Evolutionary conservation across 2,113 vertebrate species (phyloP).

Genomic region (Atlantisia rogersi): DNA sequence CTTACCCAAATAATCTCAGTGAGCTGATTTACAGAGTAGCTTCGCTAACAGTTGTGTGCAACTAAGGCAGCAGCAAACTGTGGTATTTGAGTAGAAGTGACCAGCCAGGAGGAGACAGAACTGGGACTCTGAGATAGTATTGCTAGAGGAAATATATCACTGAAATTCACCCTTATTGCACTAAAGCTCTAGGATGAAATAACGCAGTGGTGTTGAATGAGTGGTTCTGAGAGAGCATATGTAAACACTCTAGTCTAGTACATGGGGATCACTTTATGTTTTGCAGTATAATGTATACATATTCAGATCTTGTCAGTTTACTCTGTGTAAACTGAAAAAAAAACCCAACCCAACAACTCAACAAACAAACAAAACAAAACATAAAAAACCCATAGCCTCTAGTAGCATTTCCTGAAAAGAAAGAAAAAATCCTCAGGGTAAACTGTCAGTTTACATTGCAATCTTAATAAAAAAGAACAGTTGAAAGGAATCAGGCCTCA

Average conservation of each 20-base stretch:
- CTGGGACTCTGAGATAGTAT: neutral
- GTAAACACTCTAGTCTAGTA: neutral
- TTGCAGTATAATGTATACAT: neutral
- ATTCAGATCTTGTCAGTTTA: constrained; percentile 52
- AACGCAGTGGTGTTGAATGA: neutral
- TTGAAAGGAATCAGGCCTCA: constrained; percentile 30
- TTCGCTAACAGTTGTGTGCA: neutral
- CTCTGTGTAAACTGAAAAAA: constrained; percentile 30
- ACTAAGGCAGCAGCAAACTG: neutral
- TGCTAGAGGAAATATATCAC: neutral
- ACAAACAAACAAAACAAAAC: neutral
- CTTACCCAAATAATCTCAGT: neutral
- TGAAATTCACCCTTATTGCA: neutral
- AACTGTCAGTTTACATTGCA: constrained; percentile 57
- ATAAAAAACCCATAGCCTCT: neutral
- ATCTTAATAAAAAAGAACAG: constrained; percentile 53
- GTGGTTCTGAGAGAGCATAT: neutral
- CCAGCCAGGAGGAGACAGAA: neutral
- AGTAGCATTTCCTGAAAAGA: constrained; percentile 29
- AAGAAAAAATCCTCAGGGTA: constrained; percentile 2
- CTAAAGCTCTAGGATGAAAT: neutral
- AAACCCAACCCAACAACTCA: neutral
- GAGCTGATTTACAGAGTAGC: neutral
- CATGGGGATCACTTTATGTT: neutral
- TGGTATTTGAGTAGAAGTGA: neutral